phyloP scores from a whole-genome alignment of 37 sponge, comb jelly and placozoan species.

The Eunapius fragilis region DNA sequence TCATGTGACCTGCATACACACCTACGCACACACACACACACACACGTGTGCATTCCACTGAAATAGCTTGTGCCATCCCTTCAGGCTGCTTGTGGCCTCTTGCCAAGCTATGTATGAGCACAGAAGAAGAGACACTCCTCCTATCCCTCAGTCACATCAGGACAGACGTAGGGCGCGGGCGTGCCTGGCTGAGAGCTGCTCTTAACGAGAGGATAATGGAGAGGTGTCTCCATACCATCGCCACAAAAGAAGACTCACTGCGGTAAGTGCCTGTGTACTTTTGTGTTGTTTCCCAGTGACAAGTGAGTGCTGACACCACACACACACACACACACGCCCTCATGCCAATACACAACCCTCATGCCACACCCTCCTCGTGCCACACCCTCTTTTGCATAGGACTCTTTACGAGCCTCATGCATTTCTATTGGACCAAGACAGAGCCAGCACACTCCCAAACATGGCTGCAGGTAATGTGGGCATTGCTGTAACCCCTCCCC shows the following conservation, averaged over 20 bases:
- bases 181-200: constrained; percentile 86
- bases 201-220: constrained; percentile 89
- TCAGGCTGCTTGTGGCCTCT: constrained; percentile 51
- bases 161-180: constrained; percentile 60
- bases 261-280: constrained; percentile 38
- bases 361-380: too few relatives aligned
- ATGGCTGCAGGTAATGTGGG: constrained; percentile 86
- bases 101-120: constrained; percentile 41
- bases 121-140: constrained; percentile 46
- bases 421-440: constrained; percentile 81
- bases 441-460: constrained; percentile 72
- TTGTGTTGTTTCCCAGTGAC: too few relatives aligned
- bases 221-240: constrained; percentile 50
- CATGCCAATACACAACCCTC: too few relatives aligned
- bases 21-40: too few relatives aligned
- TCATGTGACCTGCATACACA: too few relatives aligned
- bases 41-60: background rate
- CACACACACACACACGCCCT: too few relatives aligned
- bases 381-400: too few relatives aligned
- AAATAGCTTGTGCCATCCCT: background rate
- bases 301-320: too few relatives aligned
- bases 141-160: constrained; percentile 16
- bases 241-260: constrained; percentile 16
- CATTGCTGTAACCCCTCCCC: too few relatives aligned
- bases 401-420: constrained; percentile 70